phyloP scores from a whole-genome alignment of 2,113 vertebrate genomes.

The Hepsetus odoe region DNA sequence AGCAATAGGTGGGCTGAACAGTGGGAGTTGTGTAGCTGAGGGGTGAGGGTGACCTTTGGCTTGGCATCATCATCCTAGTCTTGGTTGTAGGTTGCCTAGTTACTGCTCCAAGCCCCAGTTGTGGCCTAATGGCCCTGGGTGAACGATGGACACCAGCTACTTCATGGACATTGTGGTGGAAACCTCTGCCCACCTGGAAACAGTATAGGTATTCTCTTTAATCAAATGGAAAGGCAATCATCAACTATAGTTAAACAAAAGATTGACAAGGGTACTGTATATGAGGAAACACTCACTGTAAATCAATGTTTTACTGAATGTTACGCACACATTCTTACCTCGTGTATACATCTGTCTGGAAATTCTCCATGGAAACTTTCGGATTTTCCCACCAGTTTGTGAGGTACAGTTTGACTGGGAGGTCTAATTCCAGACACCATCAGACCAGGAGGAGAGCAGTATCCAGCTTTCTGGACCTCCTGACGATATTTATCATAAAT shows the following conservation, averaged over 20 bases:
- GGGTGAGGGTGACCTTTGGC: conserved; percentile 78
- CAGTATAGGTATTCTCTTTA: neutral
- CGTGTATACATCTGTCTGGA: conserved; percentile 73
- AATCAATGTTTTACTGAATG: neutral
- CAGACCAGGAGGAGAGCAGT: conserved; percentile 77
- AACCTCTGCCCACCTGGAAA: conserved; percentile 40
- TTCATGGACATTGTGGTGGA: conserved; percentile 58
- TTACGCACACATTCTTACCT: conserved; percentile 61
- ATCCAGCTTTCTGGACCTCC: conserved; percentile 83
- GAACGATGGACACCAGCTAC: conserved; percentile 80
- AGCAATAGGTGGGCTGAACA: conserved; percentile 67
- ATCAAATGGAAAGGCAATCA: neutral
- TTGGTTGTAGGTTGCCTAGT: conserved; percentile 85
- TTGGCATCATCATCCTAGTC: conserved; percentile 81
- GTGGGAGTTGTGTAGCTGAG: conserved; percentile 76
- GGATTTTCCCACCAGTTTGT: conserved; percentile 76
- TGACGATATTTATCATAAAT: conserved; percentile 87
- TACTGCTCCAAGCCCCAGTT: conserved; percentile 88
- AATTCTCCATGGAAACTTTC: conserved; percentile 79
- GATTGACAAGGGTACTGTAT: neutral
- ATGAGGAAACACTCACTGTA: neutral
- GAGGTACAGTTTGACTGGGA: conserved; percentile 72
- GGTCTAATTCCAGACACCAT: conserved; percentile 81
- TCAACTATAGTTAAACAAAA: too few relatives aligned
- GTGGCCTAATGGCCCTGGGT: conserved; percentile 88